These are phyloP conservation scores for Omphaloscelis lunosa DNA, from an alignment of 2,888 invertebrate species.

Conservation along the genomic window DNA sequence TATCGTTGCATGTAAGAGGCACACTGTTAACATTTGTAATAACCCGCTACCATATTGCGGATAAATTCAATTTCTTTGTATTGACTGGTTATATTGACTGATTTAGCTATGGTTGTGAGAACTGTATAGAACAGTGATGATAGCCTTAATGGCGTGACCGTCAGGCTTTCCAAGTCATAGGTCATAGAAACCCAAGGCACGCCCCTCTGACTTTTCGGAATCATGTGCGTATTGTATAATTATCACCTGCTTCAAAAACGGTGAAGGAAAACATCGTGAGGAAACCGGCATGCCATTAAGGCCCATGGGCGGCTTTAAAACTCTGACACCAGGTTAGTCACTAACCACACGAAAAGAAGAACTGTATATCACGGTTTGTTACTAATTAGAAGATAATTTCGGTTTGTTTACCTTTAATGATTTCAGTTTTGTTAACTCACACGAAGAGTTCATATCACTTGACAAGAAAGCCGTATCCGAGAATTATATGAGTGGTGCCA, in stretches of 20 bases:
- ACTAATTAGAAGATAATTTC: constrained; percentile 3
- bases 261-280: too few species aligned
- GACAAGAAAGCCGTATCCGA: constrained; percentile 29
- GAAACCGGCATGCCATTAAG: too few species aligned
- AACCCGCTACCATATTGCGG: not conserved
- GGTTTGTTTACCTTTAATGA: not conserved
- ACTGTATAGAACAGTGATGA: too few species aligned
- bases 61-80: constrained; percentile 8
- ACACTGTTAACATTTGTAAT: constrained; percentile 5
- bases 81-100: not conserved
- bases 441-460: constrained; percentile 21
- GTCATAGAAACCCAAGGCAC: too few species aligned
- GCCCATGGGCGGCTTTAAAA: too few species aligned
- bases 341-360: too few species aligned
- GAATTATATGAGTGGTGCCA: constrained; percentile 53
- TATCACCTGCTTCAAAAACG: too few species aligned
- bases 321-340: too few species aligned
- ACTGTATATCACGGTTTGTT: not conserved
- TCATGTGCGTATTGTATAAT: too few species aligned
- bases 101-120: not conserved
- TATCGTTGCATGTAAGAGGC: not conserved
- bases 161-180: too few species aligned
- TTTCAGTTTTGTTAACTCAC: constrained; percentile 16
- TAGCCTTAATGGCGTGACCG: too few species aligned
- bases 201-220: too few species aligned